Evolutionary conservation across 2,888 invertebrate species (phyloP).

Genomic region (Aporophyla lueneburgensis): DNA sequence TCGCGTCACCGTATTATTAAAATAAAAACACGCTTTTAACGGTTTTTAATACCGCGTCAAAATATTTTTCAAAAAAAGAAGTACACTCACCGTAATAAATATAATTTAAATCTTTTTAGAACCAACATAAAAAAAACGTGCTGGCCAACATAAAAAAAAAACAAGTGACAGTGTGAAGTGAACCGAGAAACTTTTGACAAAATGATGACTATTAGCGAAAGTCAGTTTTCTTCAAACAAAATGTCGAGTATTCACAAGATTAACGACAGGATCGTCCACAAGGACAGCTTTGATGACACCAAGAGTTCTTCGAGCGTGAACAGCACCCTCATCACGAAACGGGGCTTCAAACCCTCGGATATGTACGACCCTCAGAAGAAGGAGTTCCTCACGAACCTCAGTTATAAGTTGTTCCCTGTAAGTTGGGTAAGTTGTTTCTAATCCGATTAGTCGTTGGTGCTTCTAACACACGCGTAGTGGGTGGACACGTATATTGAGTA

Average conservation of each 20-base stretch:
- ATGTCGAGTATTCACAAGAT: conserved; percentile 88
- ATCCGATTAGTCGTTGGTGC: conserved; percentile 71
- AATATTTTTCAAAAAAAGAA: background rate
- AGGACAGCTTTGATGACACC: conserved; percentile 87
- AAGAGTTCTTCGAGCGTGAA: conserved; percentile 88
- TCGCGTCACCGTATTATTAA: conserved; percentile 15
- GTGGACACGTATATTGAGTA: conserved; percentile 74
- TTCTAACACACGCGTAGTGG: conserved; percentile 81
- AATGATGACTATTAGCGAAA: conserved; percentile 90
- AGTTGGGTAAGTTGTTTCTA: conserved; percentile 93
- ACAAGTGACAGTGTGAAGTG: conserved; percentile 64
- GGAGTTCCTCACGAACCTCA: conserved; percentile 95
- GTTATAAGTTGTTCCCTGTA: conserved; percentile 95
- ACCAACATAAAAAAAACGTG: no score
- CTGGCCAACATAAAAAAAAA: conserved; percentile 15
- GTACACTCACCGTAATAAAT: conserved; percentile 37
- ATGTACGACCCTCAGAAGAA: conserved; percentile 95
- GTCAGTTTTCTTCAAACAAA: conserved; percentile 89
- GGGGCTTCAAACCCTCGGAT: conserved; percentile 97
- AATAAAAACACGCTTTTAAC: conserved; percentile 9
- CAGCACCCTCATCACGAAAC: conserved; percentile 92
- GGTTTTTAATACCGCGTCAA: background rate
- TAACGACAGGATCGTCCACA: conserved; percentile 87
- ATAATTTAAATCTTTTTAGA: conserved; percentile 33
- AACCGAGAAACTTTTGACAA: conserved; percentile 65